Conservation (phyloP, 2,888 invertebrate genomes). For the Aphidius colemani region DNA sequence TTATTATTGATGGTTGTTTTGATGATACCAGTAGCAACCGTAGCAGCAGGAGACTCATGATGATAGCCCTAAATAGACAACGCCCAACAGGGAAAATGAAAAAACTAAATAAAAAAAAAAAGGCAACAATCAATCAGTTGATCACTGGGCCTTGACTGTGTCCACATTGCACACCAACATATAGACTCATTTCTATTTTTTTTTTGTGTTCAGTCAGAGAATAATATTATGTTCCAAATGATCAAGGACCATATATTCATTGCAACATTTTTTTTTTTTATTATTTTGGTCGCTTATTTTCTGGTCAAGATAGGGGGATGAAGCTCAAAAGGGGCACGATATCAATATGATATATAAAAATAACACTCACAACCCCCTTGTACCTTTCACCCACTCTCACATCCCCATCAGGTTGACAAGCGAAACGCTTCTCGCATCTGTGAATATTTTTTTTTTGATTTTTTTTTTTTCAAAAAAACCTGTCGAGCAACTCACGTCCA, state of each 20-base stretch:
- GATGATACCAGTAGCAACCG: not conserved
- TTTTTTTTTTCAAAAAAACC: too few species aligned
- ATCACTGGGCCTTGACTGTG: conserved; percentile 58
- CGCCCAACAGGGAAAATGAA: conserved; percentile 36
- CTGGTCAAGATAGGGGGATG: conserved; percentile 38
- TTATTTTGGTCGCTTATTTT: not conserved
- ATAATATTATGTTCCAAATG: not conserved
- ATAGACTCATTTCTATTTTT: too few species aligned
- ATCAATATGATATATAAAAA: too few species aligned
- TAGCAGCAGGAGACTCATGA: conserved; percentile 33
- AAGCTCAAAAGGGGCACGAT: conserved; percentile 39
- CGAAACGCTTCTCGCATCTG: conserved; percentile 21
- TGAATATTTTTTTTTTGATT: not conserved
- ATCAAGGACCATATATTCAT: conserved; percentile 12
- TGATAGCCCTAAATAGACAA: conserved; percentile 58
- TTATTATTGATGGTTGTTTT: too few species aligned
- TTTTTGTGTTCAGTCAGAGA: not conserved
- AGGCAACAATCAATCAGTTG: conserved; percentile 58
- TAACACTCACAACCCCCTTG: conserved; percentile 32
- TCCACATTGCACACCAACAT: conserved; percentile 55
- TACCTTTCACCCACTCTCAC: not conserved
- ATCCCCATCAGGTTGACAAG: conserved; percentile 12
- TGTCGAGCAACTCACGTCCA: too few species aligned
- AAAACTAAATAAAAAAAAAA: too few species aligned
- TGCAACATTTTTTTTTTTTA: conserved; percentile 19